Base-by-base conservation (phyloP, 1,140 invertebrate genomes). In the Tenebrio molitor region DNA sequence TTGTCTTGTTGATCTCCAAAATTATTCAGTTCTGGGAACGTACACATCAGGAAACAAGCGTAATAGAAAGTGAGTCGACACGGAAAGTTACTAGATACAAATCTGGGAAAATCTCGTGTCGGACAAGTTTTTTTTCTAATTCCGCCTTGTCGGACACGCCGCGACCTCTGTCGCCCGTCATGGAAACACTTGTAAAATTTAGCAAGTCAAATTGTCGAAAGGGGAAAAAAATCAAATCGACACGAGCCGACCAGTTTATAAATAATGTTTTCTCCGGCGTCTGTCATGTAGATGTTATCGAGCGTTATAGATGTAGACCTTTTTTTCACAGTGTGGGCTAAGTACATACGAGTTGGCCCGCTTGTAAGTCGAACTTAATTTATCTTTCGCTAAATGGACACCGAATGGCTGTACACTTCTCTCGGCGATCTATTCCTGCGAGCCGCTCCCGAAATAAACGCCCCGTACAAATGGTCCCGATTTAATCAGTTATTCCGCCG, bases 281-380 rank as follows among this genome's bases (percentile, higher is more conserved):
- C 14, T 50, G 44, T 50, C 44, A 50, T 50, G 44, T 50, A 19
- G 44, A 50, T 50, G 16, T 50, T 50, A 50, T 50, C 44, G 15
- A 6, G 15, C 44, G 44, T 50, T 50, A 50, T 50, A 50, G 16
- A 50, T 50, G 44, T 50, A n/a, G n/a, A n/a, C n/a, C n/a, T n/a
- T n/a, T n/a, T n/a, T n/a, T n/a, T n/a, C n/a, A n/a, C n/a, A n/a
- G n/a, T n/a, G n/a, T n/a, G n/a, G n/a, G n/a, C n/a, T n/a, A 50
- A 50, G 44, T 50, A 50, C 15, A 15, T 58, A 14, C 50, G 44
- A 50, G 5, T 58, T 58, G 50, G 15, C 50, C 50, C 50, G 29
- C 50, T 58, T 67, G 39, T 33, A 67, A 67, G 64, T 67, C 64
- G 44, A 67, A 67, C 23, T 67, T 67, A 67, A 67, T 67, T 67